A percentile compares a stretch with the other conserved stretches of the same genome.
These are phyloP conservation scores for Crambe crambe DNA, from an alignment of 37 sponge, comb jelly and placozoan genomes.

Conservation along the genomic window DNA sequence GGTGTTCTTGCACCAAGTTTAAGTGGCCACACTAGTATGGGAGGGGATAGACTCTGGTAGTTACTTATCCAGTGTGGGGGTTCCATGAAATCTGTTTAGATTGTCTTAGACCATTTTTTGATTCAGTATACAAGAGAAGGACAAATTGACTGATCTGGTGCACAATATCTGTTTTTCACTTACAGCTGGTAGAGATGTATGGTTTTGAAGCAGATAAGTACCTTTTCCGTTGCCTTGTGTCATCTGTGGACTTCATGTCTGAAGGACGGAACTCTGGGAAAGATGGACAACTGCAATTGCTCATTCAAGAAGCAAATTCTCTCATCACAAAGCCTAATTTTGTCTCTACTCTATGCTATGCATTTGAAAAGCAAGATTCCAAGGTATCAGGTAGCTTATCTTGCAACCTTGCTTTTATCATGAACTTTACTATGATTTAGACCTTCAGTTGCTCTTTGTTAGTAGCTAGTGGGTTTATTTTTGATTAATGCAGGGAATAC, in stretches of 20 bases:
- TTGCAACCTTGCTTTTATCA: neutral
- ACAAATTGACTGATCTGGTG: no score
- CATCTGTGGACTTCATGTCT: constrained; percentile 78
- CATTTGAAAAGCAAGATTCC: constrained; percentile 74
- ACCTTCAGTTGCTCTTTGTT: no score
- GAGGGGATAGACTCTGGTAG: no score
- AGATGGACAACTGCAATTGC: constrained; percentile 83
- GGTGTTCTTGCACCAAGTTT: no score
- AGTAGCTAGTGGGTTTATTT: neutral
- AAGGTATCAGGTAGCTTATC: constrained; percentile 37
- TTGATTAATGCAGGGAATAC: constrained; percentile 37
- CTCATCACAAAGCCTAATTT: constrained; percentile 88
- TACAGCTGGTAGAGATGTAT: constrained; percentile 83
- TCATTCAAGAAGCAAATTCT: constrained; percentile 73
- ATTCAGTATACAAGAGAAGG: no score
- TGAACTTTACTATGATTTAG: neutral
- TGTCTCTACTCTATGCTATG: constrained; percentile 81
- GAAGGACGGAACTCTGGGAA: constrained; percentile 72
- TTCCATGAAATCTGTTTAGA: no score
- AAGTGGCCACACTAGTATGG: no score
- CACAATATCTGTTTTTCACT: no score
- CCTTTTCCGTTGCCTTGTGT: constrained; percentile 80
- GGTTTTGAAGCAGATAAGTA: constrained; percentile 90
- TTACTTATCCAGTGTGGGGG: no score
- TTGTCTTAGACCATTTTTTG: no score